A percentile compares a stretch with the other conserved stretches of the same genome.
Conservation (phyloP, 2,888 invertebrate genomes). For the Andrena hattorfiana region DNA sequence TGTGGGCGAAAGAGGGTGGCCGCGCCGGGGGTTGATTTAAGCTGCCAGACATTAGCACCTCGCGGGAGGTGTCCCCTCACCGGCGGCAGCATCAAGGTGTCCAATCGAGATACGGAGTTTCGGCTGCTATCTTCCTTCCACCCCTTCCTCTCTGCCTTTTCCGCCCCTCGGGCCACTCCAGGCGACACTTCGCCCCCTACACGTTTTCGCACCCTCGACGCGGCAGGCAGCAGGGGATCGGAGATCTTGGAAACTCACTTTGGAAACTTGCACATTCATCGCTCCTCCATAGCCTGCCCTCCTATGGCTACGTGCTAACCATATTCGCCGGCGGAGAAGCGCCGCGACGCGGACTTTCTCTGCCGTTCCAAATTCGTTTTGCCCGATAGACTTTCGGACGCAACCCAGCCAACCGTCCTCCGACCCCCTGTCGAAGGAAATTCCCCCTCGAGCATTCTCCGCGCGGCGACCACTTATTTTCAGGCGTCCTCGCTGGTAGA, state of each 20-base stretch:
- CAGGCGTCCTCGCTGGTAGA: conserved; percentile 14
- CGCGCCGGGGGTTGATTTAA: conserved; percentile 70
- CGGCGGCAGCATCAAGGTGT: conserved; percentile 55
- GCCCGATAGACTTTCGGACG: conserved; percentile 43
- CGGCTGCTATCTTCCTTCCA: conserved; percentile 51
- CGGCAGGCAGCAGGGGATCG: conserved; percentile 28
- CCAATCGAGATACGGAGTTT: conserved; percentile 71
- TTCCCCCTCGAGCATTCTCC: background rate
- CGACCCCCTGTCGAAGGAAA: conserved; percentile 1
- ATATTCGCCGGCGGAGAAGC: conserved; percentile 46
- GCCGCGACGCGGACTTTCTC: conserved; percentile 40
- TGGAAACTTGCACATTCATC: conserved; percentile 70
- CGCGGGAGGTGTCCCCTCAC: conserved; percentile 62
- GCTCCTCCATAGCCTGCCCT: conserved; percentile 31
- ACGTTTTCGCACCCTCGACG: conserved; percentile 61
- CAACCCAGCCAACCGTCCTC: background rate
- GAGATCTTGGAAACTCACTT: conserved; percentile 67
- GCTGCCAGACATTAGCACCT: conserved; percentile 76
- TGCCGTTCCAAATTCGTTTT: conserved; percentile 59
- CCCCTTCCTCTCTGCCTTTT: background rate
- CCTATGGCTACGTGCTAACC: conserved; percentile 49
- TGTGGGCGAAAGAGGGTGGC: conserved; percentile 20
- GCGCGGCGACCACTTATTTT: conserved; percentile 23
- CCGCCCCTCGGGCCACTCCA: conserved; percentile 41
- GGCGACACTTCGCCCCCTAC: conserved; percentile 50